Base-by-base conservation (phyloP, 2,888 invertebrate species). In the Epirrita christyi region DNA sequence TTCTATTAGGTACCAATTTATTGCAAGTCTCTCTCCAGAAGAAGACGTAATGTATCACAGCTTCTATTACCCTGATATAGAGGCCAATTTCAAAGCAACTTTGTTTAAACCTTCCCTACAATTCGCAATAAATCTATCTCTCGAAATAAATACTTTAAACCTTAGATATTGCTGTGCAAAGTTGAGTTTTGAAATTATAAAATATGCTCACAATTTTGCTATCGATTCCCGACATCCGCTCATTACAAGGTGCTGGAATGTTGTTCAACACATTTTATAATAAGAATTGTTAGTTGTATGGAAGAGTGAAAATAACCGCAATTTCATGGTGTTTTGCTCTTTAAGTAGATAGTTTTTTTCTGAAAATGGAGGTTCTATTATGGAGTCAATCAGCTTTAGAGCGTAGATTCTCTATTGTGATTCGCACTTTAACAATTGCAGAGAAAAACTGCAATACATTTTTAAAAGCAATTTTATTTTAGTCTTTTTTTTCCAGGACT, bases 191-290 rank as follows among this genome's bases (percentile, higher is more conserved):
- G 70, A 77, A 77, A 80, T 80, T 80, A 80, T 86, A 87, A 86
- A 86, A 84, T 88, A 85, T 86, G 80, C 81, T 71, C 75, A 83
- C 86, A 85, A 86, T 87, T 87, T 86, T 78, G 84, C 85, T 87
- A 87, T 89, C 88, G 85, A 84, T 86, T 78, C 86, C 81, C 85
- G 86, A 86, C 88, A 85, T 87, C 88, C 87, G 86, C 84, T 90
- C 86, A 87, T 88, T 89, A 88, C 88, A 88, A 83, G 85, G 81
- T 81, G 81, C 72, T 79, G 85, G 88, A 87, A 88, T 89, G 88
- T 85, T 85, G 87, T 85, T 80, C 79, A 81, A 83, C 81, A 85
- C 83, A 85, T 85, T 83, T 83, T 83, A 80, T 81, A 80, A 78
- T 81, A 81, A 79, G 78, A 80, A 83, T 80, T 78, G 80, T 80